These are phyloP conservation scores for Andrena trimmerana DNA, from an alignment of 2,888 invertebrate genomes.

Conservation along the genomic window DNA sequence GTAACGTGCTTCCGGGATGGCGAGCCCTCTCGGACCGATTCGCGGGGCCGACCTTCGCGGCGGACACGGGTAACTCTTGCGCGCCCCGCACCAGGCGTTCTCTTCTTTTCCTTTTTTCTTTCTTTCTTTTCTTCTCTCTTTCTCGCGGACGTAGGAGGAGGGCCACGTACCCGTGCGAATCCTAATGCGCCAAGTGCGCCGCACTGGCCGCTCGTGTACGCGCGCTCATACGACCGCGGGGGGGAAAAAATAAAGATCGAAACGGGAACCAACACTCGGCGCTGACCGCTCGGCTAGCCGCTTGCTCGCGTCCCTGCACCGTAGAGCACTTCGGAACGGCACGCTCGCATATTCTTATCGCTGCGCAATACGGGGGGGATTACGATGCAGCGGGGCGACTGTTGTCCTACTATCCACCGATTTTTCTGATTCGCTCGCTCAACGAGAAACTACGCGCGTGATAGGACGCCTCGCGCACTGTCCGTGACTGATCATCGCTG, in stretches of 20 bases:
- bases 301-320: constrained; percentile 40
- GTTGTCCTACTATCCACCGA: constrained; percentile 39
- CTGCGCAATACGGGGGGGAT: constrained; percentile 44
- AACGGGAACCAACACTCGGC: constrained; percentile 30
- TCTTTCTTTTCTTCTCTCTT: no score
- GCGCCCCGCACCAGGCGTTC: neutral
- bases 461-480: constrained; percentile 53
- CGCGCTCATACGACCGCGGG: constrained; percentile 39
- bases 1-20: constrained; percentile 29
- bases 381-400: constrained; percentile 26
- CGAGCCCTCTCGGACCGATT: constrained; percentile 38
- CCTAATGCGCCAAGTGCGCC: constrained; percentile 63
- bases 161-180: constrained; percentile 41
- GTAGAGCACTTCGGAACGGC: constrained; percentile 31
- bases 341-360: constrained; percentile 43
- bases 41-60: constrained; percentile 46
- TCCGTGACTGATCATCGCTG: constrained; percentile 52
- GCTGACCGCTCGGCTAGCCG: constrained; percentile 42
- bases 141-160: neutral
- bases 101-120: no score
- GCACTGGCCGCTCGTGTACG: constrained; percentile 55
- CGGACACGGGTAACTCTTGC: constrained; percentile 3
- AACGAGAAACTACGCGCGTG: constrained; percentile 35
- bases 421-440: constrained; percentile 54
- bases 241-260: constrained; percentile 26